Conservation (phyloP, 2,113 vertebrate species). For the Fregata magnificens region DNA sequence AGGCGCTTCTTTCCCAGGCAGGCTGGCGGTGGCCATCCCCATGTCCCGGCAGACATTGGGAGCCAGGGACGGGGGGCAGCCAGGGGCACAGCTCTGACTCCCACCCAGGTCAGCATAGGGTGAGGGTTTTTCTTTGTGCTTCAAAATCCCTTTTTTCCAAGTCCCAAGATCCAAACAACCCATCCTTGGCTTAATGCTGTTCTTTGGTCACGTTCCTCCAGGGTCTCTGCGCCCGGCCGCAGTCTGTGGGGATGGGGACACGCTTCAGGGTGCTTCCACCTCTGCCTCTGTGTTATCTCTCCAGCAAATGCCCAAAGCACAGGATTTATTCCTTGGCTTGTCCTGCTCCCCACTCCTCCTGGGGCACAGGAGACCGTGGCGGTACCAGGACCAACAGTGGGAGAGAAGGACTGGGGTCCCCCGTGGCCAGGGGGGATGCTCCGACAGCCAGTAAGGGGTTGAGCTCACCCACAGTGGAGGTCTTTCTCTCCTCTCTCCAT, state of each 20-base stretch:
- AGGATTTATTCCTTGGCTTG: not conserved
- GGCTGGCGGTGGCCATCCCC: not conserved
- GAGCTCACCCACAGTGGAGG: rapidly evolving
- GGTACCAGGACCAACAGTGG: not conserved
- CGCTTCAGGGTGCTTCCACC: rapidly evolving
- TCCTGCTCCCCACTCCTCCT: not conserved
- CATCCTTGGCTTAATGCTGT: not conserved
- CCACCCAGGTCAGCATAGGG: rapidly evolving
- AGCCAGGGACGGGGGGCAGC: not conserved
- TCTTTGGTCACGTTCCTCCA: rapidly evolving
- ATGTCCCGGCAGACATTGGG: not conserved
- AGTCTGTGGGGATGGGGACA: rapidly evolving
- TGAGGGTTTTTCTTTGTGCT: not conserved
- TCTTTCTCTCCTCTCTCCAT: not conserved
- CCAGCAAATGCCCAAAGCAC: not conserved
- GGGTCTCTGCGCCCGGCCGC: not conserved
- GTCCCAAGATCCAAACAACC: not conserved
- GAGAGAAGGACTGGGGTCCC: not conserved
- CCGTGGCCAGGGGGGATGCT: rapidly evolving
- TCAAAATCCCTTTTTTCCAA: not conserved
- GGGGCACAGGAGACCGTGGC: not conserved
- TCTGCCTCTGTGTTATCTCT: not conserved
- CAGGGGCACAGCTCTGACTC: not conserved
- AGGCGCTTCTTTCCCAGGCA: not conserved
- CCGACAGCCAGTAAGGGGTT: not conserved